Evolutionary conservation across 2,797 vertebrate genomes (phyloP), one percentile per base, ranked within the genome.

Genomic region (Geotrypetes seraphini): DNA sequence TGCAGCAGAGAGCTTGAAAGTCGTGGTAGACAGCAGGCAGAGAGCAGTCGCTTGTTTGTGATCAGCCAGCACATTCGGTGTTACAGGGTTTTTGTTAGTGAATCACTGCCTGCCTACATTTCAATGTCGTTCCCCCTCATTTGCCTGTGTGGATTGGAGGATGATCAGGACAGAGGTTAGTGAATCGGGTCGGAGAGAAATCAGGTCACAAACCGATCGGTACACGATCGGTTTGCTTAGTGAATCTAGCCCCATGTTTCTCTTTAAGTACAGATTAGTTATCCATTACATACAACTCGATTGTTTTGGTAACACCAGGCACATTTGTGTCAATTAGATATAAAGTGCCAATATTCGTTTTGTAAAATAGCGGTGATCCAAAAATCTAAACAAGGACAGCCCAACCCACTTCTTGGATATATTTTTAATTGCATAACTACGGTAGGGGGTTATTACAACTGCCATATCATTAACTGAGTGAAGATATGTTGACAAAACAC

Each of bases 181-280:
- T n/a, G n/a, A n/a, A n/a, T n/a, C n/a, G n/a, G n/a, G n/a, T n/a
- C n/a, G n/a, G n/a, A n/a, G n/a, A n/a, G n/a, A n/a, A n/a, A n/a
- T n/a, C n/a, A n/a, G n/a, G n/a, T n/a, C n/a, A n/a, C n/a, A n/a
- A n/a, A n/a, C n/a, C n/a, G n/a, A n/a, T n/a, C n/a, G n/a, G n/a
- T n/a, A n/a, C n/a, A n/a, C n/a, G n/a, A n/a, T n/a, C n/a, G n/a
- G n/a, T n/a, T n/a, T n/a, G n/a, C n/a, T n/a, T n/a, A n/a, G n/a
- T n/a, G n/a, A n/a, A n/a, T n/a, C n/a, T n/a, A n/a, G n/a, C 5
- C 68, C 65, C 61, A 68, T 60, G 61, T 58, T 58, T 57, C 37
- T 11, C 25, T 46, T 20, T 17, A 22, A 46, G 20, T 37, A 0
- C 1, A 8, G n/a, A 21, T 14, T 4, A 3, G 49, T 25, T 31